These are phyloP conservation scores for Manis crassicaudata DNA, from an alignment of 2,797 vertebrate genomes.

Conservation along the genomic window DNA sequence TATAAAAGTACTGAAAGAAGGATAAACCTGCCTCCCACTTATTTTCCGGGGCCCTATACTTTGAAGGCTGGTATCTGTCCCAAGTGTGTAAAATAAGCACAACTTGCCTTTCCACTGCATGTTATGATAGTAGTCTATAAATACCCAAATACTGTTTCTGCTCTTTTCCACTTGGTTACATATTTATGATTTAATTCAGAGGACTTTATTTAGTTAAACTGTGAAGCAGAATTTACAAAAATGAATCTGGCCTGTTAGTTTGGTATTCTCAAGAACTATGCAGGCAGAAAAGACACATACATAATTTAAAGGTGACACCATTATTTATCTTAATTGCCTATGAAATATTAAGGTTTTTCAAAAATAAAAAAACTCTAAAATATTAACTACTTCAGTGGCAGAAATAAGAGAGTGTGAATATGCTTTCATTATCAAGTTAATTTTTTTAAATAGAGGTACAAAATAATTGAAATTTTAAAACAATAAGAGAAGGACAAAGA, in stretches of 20 bases:
- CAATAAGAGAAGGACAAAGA: not conserved
- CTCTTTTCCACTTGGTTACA: not conserved
- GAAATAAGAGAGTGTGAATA: not conserved
- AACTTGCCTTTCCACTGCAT: not conserved
- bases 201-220: not conserved
- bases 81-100: not conserved
- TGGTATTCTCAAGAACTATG: not conserved
- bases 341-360: not conserved
- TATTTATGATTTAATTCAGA: slow-evolving; percentile 19
- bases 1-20: not conserved
- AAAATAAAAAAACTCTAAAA: not conserved
- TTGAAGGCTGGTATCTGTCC: not conserved
- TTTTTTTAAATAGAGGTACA: not conserved
- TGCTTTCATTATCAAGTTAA: not conserved
- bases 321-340: not conserved
- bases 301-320: not conserved
- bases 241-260: not conserved
- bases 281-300: not conserved
- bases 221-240: not conserved
- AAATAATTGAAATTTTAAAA: not conserved
- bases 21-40: not conserved
- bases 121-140: not conserved
- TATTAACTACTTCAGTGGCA: not conserved
- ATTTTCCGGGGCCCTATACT: not conserved
- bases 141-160: not conserved